Conservation (phyloP, 1,140 invertebrate species). For the Drosophila rhopaloa region DNA sequence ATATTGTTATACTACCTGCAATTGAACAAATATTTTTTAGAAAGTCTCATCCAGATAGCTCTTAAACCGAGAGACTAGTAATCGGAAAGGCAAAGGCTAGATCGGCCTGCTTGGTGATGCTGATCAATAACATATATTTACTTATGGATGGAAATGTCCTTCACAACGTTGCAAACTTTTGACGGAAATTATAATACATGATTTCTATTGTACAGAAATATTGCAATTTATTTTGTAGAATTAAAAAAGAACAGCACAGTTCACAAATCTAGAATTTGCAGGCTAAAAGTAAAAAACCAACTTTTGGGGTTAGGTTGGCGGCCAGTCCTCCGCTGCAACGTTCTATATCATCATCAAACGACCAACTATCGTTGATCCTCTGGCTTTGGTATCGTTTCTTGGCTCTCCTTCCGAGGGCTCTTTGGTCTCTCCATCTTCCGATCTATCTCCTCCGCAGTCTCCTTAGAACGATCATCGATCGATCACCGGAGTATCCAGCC, state of each 20-base stretch:
- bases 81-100: too few relatives aligned
- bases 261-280: constrained; percentile 82
- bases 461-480: too few relatives aligned
- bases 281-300: constrained; percentile 67
- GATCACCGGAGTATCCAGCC: not conserved
- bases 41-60: too few relatives aligned
- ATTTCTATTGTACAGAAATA: constrained; percentile 70
- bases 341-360: constrained; percentile 8
- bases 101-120: too few relatives aligned
- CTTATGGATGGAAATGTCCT: too few relatives aligned
- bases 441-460: not conserved
- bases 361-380: constrained; percentile 10
- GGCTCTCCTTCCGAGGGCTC: constrained; percentile 31
- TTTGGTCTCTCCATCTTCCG: constrained; percentile 48
- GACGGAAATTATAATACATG: too few relatives aligned
- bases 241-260: constrained; percentile 80
- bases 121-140: too few relatives aligned
- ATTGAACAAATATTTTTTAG: too few relatives aligned
- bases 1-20: too few relatives aligned
- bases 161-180: too few relatives aligned
- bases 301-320: constrained; percentile 34
- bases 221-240: constrained; percentile 76
- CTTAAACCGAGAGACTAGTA: too few relatives aligned
- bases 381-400: constrained; percentile 25
- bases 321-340: constrained; percentile 21